Base-by-base conservation (phyloP, 1,140 invertebrate genomes). In the Coenobita brevimanus region DNA sequence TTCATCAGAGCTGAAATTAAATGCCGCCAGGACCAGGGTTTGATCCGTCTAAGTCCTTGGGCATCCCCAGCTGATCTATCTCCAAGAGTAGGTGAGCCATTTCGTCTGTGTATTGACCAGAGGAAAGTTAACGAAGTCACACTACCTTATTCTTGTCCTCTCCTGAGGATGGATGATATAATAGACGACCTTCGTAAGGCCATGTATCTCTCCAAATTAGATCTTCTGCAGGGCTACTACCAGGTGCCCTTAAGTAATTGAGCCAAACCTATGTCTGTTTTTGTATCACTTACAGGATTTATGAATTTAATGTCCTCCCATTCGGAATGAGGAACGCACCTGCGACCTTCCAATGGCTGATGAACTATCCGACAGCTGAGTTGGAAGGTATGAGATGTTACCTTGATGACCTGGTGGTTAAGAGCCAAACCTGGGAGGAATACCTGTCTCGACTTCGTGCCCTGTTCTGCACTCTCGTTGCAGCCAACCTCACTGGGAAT, bases 351-450 rank as follows among this genome's bases (percentile, higher is more conserved):
- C 69, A 73, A 36, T 2, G 69, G 6, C 69, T 73, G 3, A 73
- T 73, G 69, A 36, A 24, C n/a, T 73, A 30, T 33, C 27, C 38
- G 27, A 73, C 69, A 13, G 3, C 33, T 76, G 73, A 76, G 15
- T 41, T 76, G 73, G 73, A 41, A 24, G 73, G 73, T 17, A 13
- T 76, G 4, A 41, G 30, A 15, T 76, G 73, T n/a, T 76, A 76
- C 73, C 73, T 76, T 3, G 78, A 57, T 27, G 78, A 80, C 78
- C 10, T 80, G 27, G 46, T 80, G 46, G 8, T 57, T n/a, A 57
- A 50, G 78, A 80, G 78, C 78, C n/a, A 60, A 50, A 60, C 78
- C n/a, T 80, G 46, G 8, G 78, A 80, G 46, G 2, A 80, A n/a
- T 50, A 80, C 60, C 17, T 57, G 46, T 33, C 33, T 33, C 46